Conservation (phyloP, 1,140 invertebrate genomes). For the Diuraphis noxia region DNA sequence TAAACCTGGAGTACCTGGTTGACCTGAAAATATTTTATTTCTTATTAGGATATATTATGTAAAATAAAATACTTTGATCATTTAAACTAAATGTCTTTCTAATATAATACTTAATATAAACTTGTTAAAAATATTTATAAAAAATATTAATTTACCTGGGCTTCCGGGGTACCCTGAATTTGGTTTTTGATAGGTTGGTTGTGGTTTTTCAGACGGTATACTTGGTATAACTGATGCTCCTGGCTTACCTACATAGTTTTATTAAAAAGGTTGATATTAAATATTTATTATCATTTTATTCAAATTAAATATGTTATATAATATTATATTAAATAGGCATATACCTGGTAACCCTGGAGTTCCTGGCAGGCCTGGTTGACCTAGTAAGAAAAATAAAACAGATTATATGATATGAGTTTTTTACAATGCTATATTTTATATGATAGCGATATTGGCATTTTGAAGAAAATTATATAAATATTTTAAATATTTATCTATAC, state of each 20-base stretch:
- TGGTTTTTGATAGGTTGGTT: slow-evolving; percentile 37
- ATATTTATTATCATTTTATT: background rate
- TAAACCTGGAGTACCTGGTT: slow-evolving; percentile 53
- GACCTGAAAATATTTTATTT: background rate
- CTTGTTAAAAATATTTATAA: background rate
- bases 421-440: slow-evolving; percentile 3
- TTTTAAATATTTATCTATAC: background rate
- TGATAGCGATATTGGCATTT: background rate
- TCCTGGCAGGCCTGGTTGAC: slow-evolving; percentile 52
- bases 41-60: background rate
- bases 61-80: background rate
- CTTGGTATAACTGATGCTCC: slow-evolving; percentile 53
- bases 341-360: slow-evolving; percentile 54
- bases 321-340: background rate
- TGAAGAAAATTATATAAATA: background rate
- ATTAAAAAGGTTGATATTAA: background rate
- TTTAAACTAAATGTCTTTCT: background rate
- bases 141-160: slow-evolving; percentile 26
- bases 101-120: background rate
- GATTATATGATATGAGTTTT: background rate
- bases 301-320: background rate
- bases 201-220: slow-evolving; percentile 48
- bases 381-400: background rate
- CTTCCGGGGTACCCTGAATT: background rate
- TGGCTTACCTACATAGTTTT: slow-evolving; percentile 55